These are phyloP conservation scores for Ectemnius cavifrons DNA, from an alignment of 2,888 invertebrate species.

Conservation along the genomic window DNA sequence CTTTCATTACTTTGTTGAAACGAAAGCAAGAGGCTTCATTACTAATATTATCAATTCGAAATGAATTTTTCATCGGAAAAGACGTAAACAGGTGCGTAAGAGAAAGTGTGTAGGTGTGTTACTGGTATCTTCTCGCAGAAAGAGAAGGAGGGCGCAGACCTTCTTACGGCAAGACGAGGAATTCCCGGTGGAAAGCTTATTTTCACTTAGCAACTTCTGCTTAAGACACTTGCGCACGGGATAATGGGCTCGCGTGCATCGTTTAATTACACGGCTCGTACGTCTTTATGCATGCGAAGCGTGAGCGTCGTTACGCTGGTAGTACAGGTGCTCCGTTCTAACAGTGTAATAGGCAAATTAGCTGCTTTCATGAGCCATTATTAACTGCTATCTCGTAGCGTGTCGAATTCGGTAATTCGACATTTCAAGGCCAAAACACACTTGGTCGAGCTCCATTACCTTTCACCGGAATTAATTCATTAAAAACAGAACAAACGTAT, in stretches of 20 bases:
- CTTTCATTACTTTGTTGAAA: too few species aligned
- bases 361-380: conserved; percentile 26
- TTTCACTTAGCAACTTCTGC: too few species aligned
- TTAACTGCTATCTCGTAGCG: conserved; percentile 27
- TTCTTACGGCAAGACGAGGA: neutral
- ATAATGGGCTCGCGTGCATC: conserved; percentile 20
- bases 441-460: conserved; percentile 40
- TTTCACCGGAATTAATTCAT: conserved; percentile 18
- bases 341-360: conserved; percentile 17
- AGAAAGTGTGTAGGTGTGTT: conserved; percentile 50
- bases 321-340: neutral
- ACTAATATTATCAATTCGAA: conserved; percentile 3
- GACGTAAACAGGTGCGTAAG: conserved; percentile 34
- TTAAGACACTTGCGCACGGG: conserved; percentile 7
- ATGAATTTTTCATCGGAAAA: conserved; percentile 34
- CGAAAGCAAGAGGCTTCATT: too few species aligned
- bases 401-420: conserved; percentile 32
- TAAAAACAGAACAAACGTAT: conserved; percentile 10
- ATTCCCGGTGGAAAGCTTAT: neutral
- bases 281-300: conserved; percentile 2
- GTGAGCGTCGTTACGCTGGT: conserved; percentile 12
- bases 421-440: conserved; percentile 27
- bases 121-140: conserved; percentile 36
- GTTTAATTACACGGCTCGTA: neutral
- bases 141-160: neutral